Conservation (phyloP, 2,113 vertebrate species). For the Festucalex cinctus region DNA sequence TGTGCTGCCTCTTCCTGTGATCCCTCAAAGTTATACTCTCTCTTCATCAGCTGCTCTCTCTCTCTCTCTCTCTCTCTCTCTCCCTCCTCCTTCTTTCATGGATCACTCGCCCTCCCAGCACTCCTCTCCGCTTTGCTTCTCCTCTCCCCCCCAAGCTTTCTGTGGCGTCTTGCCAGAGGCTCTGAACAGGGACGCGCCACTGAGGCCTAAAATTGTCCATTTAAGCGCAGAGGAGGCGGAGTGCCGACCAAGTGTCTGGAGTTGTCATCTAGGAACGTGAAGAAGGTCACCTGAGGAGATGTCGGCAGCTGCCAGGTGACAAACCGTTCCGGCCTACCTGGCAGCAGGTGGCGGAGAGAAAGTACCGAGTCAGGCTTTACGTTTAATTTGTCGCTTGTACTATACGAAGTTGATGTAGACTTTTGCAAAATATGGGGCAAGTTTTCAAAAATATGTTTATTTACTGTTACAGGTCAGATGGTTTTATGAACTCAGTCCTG, state of each 20-base stretch:
- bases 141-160: constrained; percentile 38
- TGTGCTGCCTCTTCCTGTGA: constrained; percentile 40
- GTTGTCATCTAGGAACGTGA: constrained; percentile 39
- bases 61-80: constrained; percentile 17
- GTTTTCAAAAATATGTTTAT: neutral
- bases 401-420: neutral
- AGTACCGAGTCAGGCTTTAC: constrained; percentile 2
- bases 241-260: constrained; percentile 29
- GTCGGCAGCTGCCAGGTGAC: constrained; percentile 23
- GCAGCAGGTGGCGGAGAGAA: constrained; percentile 25
- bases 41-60: constrained; percentile 17
- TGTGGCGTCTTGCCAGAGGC: constrained; percentile 54
- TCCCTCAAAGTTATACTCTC: constrained; percentile 52
- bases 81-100: constrained; percentile 36
- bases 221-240: constrained; percentile 52
- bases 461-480: no score
- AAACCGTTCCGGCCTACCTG: constrained; percentile 9
- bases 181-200: constrained; percentile 46
- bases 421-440: neutral
- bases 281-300: constrained; percentile 26
- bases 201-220: constrained; percentile 63
- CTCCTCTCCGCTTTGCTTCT: constrained; percentile 35
- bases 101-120: constrained; percentile 39
- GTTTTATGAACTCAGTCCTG: neutral
- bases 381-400: neutral